phyloP scores from a whole-genome alignment of 2,888 invertebrate genomes.

The Augiades crinisus region DNA sequence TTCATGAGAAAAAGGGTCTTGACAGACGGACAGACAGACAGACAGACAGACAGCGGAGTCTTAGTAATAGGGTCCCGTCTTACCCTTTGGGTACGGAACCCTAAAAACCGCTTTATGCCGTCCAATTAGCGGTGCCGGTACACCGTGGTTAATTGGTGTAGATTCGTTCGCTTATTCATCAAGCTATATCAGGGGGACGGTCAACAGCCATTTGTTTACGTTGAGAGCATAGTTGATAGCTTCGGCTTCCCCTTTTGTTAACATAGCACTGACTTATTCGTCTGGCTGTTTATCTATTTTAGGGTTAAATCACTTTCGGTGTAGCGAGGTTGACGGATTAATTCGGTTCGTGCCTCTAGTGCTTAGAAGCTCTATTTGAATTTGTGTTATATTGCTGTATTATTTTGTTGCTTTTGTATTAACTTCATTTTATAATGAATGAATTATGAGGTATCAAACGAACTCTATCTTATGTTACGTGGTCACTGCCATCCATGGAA shows the following conservation, averaged over 20 bases:
- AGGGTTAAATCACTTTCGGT: slow-evolving; percentile 1
- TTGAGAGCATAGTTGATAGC: slow-evolving; percentile 27
- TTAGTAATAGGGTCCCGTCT: too few species aligned
- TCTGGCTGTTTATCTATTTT: slow-evolving; percentile 14
- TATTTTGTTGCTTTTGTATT: too few species aligned
- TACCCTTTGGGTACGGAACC: too few species aligned
- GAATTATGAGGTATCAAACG: too few species aligned
- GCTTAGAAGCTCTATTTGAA: too few species aligned
- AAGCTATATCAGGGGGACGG: slow-evolving; percentile 36
- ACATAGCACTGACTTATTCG: slow-evolving; percentile 15
- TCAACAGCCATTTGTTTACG: slow-evolving; percentile 35
- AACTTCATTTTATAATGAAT: too few species aligned
- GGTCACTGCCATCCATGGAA: too few species aligned
- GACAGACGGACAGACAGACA: not conserved
- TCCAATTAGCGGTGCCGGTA: slow-evolving; percentile 45
- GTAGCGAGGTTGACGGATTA: not conserved
- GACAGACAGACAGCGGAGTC: slow-evolving; percentile 6
- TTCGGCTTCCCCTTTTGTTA: slow-evolving; percentile 15
- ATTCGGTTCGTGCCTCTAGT: too few species aligned
- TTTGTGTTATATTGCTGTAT: too few species aligned
- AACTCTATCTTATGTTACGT: too few species aligned
- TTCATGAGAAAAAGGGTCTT: too few species aligned
- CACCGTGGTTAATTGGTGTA: slow-evolving; percentile 47
- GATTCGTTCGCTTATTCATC: slow-evolving; percentile 53
- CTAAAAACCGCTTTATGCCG: slow-evolving; percentile 35